A percentile compares a stretch with the other conserved stretches of the same genome.
phyloP scores from a whole-genome alignment of 2,113 vertebrate genomes.

The Hoplias malabaricus region DNA sequence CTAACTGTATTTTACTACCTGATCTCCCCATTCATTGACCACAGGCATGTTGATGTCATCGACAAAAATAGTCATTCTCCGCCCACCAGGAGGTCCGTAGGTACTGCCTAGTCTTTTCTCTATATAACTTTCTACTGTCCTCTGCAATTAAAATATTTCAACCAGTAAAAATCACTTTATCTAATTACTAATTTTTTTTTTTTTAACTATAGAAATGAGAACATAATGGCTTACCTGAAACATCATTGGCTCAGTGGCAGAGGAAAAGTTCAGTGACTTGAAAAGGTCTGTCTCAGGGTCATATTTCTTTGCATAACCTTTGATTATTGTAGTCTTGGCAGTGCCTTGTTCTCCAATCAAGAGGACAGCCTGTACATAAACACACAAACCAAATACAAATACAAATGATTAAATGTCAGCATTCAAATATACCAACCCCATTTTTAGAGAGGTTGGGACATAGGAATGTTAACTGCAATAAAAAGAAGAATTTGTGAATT shows the following conservation, averaged over 20 bases:
- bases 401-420: slow-evolving; percentile 36
- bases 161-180: background rate
- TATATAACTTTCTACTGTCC: slow-evolving; percentile 84
- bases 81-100: slow-evolving; percentile 85
- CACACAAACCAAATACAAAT: slow-evolving; percentile 75
- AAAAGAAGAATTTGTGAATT: too few species aligned
- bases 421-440: slow-evolving; percentile 53
- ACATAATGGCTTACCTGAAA: slow-evolving; percentile 78
- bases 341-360: slow-evolving; percentile 84
- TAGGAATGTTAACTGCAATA: too few species aligned
- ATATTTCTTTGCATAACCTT: slow-evolving; percentile 79
- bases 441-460: too few species aligned
- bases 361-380: slow-evolving; percentile 85
- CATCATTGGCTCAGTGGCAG: slow-evolving; percentile 86
- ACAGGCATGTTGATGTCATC: slow-evolving; percentile 91
- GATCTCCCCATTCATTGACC: slow-evolving; percentile 91
- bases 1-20: slow-evolving; percentile 72
- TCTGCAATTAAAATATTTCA: slow-evolving; percentile 61
- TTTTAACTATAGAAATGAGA: background rate
- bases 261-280: slow-evolving; percentile 83
- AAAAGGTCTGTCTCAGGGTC: slow-evolving; percentile 77
- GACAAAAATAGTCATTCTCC: slow-evolving; percentile 87
- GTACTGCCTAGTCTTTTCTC: slow-evolving; percentile 87
- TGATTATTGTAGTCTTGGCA: slow-evolving; percentile 84
- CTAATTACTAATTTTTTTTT: background rate